These are phyloP conservation scores for Pinctada fucata DNA, from an alignment of 2,888 invertebrate genomes.

Conservation along the genomic window DNA sequence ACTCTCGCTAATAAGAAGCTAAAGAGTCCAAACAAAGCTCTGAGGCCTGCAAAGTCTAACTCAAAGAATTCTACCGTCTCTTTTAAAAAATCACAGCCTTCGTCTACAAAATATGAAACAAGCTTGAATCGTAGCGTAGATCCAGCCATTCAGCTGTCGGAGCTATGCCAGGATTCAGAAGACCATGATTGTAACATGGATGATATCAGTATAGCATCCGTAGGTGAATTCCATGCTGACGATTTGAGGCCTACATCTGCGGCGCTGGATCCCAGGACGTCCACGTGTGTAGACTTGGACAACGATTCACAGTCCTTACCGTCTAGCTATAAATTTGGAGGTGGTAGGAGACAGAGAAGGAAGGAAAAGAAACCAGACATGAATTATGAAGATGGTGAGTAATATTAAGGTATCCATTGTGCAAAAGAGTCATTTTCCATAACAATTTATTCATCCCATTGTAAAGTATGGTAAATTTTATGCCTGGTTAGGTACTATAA, in stretches of 20 bases:
- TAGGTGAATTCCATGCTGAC: conserved; percentile 20
- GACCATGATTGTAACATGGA: background rate
- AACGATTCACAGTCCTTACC: conserved; percentile 52
- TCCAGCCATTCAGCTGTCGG: conserved; percentile 53
- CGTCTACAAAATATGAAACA: background rate
- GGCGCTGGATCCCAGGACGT: conserved; percentile 39
- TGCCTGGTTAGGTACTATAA: too few species aligned
- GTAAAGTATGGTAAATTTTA: too few species aligned
- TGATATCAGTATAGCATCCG: conserved; percentile 3
- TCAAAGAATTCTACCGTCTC: too few species aligned
- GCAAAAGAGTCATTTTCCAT: too few species aligned
- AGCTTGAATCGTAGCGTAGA: conserved; percentile 56
- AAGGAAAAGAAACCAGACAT: too few species aligned
- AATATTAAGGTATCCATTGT: too few species aligned
- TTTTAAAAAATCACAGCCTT: background rate
- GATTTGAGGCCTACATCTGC: conserved; percentile 5
- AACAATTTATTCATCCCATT: too few species aligned
- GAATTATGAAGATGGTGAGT: too few species aligned
- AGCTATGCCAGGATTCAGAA: conserved; percentile 47
- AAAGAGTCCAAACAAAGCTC: background rate
- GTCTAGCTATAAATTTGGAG: conserved; percentile 53
- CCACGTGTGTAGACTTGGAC: conserved; percentile 45
- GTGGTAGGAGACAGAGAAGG: conserved; percentile 13
- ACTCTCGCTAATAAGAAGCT: background rate
- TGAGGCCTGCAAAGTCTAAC: background rate